These are phyloP conservation scores for Neoarius graeffei DNA, from an alignment of 2,113 vertebrate species.

Conservation along the genomic window DNA sequence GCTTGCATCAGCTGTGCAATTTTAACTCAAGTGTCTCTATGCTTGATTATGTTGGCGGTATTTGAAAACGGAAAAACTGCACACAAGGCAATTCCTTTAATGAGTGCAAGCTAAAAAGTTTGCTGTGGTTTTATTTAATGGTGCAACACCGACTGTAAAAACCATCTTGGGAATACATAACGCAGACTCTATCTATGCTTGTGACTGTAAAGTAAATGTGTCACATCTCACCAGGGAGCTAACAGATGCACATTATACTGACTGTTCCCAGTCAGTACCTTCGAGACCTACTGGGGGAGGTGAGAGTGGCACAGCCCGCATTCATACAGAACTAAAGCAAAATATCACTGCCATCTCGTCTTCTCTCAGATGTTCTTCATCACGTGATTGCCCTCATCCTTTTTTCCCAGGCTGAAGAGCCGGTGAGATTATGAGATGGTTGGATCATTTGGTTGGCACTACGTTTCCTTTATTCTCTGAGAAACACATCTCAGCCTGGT, in stretches of 20 bases:
- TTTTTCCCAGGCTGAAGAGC: background rate
- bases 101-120: background rate
- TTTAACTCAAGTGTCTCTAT: background rate
- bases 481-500: slow-evolving; percentile 29
- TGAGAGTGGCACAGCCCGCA: background rate
- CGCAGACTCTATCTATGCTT: background rate
- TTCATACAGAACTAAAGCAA: background rate
- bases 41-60: background rate
- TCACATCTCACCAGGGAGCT: slow-evolving; percentile 26
- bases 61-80: background rate
- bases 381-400: slow-evolving; percentile 14
- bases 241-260: slow-evolving; percentile 15
- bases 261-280: background rate
- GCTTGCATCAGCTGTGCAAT: background rate
- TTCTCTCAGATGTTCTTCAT: slow-evolving; percentile 11
- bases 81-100: slow-evolving; percentile 1
- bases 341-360: background rate
- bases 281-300: background rate
- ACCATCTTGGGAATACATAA: background rate
- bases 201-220: slow-evolving; percentile 31
- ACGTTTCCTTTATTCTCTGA: slow-evolving; percentile 9
- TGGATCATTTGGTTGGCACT: background rate
- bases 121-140: background rate
- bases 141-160: background rate
- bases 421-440: background rate